Percentiles rank a stretch among this genome's conserved stretches.
Evolutionary conservation across 30 jellyfish, hydroid and myxozoan species (phyloP).

Genomic region (Pelagia noctiluca): DNA sequence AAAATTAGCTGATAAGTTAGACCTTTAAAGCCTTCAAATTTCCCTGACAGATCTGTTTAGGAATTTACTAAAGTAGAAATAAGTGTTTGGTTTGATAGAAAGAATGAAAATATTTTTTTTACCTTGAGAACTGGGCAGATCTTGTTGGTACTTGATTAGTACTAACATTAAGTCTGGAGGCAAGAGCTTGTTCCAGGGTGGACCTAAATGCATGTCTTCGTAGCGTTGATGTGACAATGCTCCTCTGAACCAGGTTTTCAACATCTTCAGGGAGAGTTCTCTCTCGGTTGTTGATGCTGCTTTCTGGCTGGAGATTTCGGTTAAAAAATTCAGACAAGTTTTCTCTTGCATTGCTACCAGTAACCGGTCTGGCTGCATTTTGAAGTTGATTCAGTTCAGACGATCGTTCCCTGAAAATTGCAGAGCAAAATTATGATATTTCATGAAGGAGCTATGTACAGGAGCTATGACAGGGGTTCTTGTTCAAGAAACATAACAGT

Average conservation of each 20-base stretch:
- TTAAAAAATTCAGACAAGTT: slow-evolving; percentile 67
- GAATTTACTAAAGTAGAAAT: too few relatives aligned
- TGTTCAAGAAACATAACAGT: neutral
- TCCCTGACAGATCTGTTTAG: too few relatives aligned
- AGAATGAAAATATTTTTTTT: neutral
- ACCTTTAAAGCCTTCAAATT: too few relatives aligned
- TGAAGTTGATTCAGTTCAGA: slow-evolving; percentile 81
- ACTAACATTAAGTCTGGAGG: slow-evolving; percentile 20
- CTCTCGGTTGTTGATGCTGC: slow-evolving; percentile 25
- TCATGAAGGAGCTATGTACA: too few relatives aligned
- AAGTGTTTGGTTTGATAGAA: too few relatives aligned
- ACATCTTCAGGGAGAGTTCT: slow-evolving; percentile 75
- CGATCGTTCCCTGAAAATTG: slow-evolving; percentile 74
- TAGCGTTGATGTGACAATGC: slow-evolving; percentile 83
- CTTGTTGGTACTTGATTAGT: slow-evolving; percentile 20
- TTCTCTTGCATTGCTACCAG: slow-evolving; percentile 85
- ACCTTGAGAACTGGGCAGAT: slow-evolving; percentile 13
- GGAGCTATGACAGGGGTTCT: neutral
- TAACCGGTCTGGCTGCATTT: slow-evolving; percentile 79
- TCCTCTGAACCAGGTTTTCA: slow-evolving; percentile 69
- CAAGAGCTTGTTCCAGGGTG: slow-evolving; percentile 64
- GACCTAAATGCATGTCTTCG: slow-evolving; percentile 73
- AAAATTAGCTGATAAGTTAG: too few relatives aligned
- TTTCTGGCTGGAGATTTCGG: slow-evolving; percentile 57
- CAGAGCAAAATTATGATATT: neutral